phyloP scores from a whole-genome alignment of 2,888 invertebrate species.

The Epinotia bilunana region DNA sequence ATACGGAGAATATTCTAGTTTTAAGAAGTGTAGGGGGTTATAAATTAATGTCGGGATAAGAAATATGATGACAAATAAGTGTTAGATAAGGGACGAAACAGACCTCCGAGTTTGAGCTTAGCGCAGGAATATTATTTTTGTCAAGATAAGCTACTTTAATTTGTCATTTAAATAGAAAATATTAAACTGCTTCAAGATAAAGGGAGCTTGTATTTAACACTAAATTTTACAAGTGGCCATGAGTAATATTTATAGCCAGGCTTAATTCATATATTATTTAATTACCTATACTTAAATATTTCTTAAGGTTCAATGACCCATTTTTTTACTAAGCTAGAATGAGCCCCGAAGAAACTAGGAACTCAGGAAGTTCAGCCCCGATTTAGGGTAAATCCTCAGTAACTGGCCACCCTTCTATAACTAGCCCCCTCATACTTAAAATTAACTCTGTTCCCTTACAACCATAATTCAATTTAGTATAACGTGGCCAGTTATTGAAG shows the following conservation, averaged over 20 bases:
- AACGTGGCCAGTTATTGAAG: no score
- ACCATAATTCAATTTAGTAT: no score
- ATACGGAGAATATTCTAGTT: slow-evolving; percentile 76
- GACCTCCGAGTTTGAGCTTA: slow-evolving; percentile 24
- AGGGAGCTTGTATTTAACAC: neutral
- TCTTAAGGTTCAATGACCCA: no score
- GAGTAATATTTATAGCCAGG: neutral
- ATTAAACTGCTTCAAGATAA: slow-evolving; percentile 22
- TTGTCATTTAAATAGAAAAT: slow-evolving; percentile 19
- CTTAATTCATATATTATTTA: neutral
- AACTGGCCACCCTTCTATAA: no score
- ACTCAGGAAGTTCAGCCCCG: no score
- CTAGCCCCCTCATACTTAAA: no score
- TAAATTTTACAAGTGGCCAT: neutral
- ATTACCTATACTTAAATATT: no score
- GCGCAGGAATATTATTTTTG: slow-evolving; percentile 6
- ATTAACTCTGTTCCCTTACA: no score
- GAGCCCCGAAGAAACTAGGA: no score
- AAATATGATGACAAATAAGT: slow-evolving; percentile 36
- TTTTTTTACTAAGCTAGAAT: no score
- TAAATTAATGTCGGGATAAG: slow-evolving; percentile 31
- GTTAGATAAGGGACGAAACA: slow-evolving; percentile 26
- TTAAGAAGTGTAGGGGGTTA: slow-evolving; percentile 53
- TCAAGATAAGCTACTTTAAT: slow-evolving; percentile 12
- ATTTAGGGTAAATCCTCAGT: no score